These are phyloP conservation scores for Indri indri DNA, from an alignment of 2,113 vertebrate genomes.

Conservation along the genomic window DNA sequence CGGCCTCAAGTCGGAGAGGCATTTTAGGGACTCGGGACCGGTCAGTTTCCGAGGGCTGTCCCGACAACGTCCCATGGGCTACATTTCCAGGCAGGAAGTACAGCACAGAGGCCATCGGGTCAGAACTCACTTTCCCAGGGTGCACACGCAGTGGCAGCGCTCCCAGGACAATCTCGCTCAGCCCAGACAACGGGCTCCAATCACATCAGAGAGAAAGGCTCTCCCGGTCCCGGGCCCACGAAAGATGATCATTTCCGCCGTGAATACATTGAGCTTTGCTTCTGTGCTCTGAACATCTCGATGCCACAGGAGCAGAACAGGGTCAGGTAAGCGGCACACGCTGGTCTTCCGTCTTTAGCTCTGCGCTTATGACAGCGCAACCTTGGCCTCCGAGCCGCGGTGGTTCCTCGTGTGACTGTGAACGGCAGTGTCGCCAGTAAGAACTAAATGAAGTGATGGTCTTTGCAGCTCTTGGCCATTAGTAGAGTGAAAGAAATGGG, in stretches of 20 bases:
- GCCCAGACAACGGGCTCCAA: neutral
- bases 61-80: neutral
- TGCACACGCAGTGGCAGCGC: accelerated
- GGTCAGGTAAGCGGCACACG: accelerated
- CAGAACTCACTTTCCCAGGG: too few relatives aligned
- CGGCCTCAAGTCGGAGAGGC: neutral
- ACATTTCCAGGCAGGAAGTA: neutral
- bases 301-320: neutral
- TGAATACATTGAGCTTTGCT: neutral
- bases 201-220: neutral
- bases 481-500: neutral
- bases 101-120: accelerated
- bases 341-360: neutral
- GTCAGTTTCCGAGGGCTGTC: neutral
- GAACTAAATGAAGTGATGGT: neutral
- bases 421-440: accelerated
- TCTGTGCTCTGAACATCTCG: accelerated
- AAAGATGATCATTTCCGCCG: neutral
- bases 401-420: accelerated
- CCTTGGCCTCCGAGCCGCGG: neutral
- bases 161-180: neutral
- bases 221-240: too few relatives aligned
- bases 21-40: too few relatives aligned
- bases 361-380: accelerated
- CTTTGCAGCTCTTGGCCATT: neutral